phyloP scores from a whole-genome alignment of 2,113 vertebrate species.

The Macrotus californicus region DNA sequence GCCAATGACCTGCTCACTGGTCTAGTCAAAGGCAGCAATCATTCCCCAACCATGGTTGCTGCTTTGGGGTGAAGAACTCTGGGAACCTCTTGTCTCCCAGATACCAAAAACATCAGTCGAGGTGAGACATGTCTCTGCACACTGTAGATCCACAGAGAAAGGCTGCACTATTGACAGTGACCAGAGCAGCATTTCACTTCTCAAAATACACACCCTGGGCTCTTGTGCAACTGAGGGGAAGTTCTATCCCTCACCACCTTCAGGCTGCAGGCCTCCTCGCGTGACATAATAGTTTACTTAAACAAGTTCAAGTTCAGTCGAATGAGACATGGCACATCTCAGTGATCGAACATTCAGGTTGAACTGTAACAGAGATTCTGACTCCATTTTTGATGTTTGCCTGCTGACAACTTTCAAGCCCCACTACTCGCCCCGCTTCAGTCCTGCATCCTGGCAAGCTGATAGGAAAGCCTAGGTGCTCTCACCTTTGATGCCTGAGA shows the following conservation, averaged over 20 bases:
- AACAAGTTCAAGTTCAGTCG: background rate
- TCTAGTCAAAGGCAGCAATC: background rate
- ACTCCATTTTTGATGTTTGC: background rate
- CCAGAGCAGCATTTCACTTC: background rate
- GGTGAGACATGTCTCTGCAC: background rate
- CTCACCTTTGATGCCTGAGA: background rate
- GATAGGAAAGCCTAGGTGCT: background rate
- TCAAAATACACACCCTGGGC: background rate
- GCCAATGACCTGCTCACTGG: background rate
- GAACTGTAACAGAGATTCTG: background rate
- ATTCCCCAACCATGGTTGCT: background rate
- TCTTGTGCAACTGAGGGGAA: background rate
- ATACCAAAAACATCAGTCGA: background rate
- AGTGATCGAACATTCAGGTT: background rate
- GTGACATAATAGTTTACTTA: background rate
- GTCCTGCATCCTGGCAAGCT: background rate
- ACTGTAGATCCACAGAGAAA: background rate
- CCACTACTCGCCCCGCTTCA: fast-evolving
- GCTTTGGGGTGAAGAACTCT: background rate
- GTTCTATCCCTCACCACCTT: background rate
- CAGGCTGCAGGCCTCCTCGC: background rate
- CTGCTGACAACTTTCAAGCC: background rate
- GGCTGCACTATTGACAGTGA: background rate
- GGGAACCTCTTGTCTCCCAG: background rate
- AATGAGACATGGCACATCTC: background rate